These are phyloP conservation scores for Pseudochaenichthys georgianus DNA, from an alignment of 2,797 vertebrate genomes.

Conservation along the genomic window DNA sequence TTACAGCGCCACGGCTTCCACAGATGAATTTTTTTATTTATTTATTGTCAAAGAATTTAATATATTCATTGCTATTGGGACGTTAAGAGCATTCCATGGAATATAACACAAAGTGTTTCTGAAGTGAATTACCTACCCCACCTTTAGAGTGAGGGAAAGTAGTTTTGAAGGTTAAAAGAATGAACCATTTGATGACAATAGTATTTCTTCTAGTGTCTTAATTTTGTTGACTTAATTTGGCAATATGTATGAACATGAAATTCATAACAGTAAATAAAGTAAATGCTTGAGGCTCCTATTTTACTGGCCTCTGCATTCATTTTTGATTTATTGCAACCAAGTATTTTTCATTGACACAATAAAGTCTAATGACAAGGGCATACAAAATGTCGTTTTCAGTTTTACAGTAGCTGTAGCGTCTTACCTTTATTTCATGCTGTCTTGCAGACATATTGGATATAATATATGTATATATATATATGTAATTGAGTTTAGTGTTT, in stretches of 20 bases:
- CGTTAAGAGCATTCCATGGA: too few species aligned
- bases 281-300: not conserved
- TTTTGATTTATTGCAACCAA: too few species aligned
- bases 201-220: not conserved
- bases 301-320: too few species aligned
- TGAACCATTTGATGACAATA: not conserved
- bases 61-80: too few species aligned
- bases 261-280: not conserved
- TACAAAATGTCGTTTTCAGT: not conserved
- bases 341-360: too few species aligned
- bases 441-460: not conserved
- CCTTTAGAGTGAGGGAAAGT: not conserved
- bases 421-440: not conserved
- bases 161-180: slow-evolving; percentile 4
- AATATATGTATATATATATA: not conserved
- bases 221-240: not conserved
- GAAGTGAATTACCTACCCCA: too few species aligned
- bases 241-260: not conserved
- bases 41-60: too few species aligned
- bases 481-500: not conserved
- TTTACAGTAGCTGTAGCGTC: not conserved
- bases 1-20: too few species aligned
- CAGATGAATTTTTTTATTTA: too few species aligned
- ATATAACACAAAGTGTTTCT: too few species aligned
- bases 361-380: not conserved